Evolutionary conservation across 1,140 invertebrate species (phyloP).

Genomic region (Lasioglossum baleicum): DNA sequence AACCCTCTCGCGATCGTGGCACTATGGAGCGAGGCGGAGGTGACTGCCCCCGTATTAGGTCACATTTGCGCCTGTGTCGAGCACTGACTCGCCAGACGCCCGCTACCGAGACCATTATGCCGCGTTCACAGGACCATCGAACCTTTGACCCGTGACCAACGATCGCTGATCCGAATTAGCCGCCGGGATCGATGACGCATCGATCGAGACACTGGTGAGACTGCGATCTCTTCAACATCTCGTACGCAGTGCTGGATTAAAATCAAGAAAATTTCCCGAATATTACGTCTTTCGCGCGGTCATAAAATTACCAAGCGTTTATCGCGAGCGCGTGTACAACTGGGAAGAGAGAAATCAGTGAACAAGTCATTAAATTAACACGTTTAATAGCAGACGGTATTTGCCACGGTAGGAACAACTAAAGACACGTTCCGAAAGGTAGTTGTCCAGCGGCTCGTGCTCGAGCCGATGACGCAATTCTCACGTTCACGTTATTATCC

Average conservation of each 20-base stretch:
- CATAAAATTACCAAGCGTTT: no score
- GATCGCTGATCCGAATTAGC: conserved; percentile 36
- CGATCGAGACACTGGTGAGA: neutral
- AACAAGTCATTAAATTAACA: no score
- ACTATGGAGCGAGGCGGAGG: conserved; percentile 55
- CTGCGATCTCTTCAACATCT: neutral
- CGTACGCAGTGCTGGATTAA: no score
- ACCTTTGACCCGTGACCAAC: conserved; percentile 51
- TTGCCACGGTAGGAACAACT: neutral
- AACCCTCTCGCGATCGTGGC: conserved; percentile 66
- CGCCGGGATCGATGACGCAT: conserved; percentile 16
- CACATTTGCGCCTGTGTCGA: conserved; percentile 62
- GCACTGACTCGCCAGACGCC: neutral
- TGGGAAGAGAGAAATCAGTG: no score
- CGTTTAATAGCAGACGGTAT: no score
- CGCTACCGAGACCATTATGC: conserved; percentile 41
- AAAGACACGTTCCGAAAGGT: neutral
- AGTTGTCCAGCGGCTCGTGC: neutral
- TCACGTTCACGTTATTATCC: conserved; percentile 36
- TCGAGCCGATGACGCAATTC: conserved; percentile 26
- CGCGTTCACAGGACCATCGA: conserved; percentile 48
- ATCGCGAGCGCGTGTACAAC: no score
- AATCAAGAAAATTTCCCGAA: no score
- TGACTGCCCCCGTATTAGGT: conserved; percentile 71
- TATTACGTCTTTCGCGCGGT: no score